phyloP scores from a whole-genome alignment of 2,113 vertebrate genomes.

The Coturnix japonica region DNA sequence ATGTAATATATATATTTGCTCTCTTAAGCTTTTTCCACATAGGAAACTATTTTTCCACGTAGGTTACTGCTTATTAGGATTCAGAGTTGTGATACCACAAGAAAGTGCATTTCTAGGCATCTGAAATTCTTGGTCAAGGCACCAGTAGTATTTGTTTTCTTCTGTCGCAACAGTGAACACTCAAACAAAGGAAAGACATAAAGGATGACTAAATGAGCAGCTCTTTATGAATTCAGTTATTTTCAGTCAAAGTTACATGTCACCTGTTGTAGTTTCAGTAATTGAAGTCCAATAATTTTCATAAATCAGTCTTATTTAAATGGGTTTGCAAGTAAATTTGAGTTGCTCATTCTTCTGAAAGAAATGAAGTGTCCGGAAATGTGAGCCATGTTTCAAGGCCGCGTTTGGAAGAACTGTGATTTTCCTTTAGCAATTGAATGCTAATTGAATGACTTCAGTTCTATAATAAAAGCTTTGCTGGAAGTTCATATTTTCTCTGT shows the following conservation, averaged over 20 bases:
- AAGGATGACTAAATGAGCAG: background rate
- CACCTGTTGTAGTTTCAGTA: background rate
- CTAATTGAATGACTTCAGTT: background rate
- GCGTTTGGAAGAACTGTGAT: background rate
- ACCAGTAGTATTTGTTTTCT: background rate
- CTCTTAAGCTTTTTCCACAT: background rate
- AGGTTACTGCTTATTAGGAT: background rate
- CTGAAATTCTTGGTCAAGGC: background rate
- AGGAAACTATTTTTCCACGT: background rate
- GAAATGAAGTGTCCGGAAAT: background rate
- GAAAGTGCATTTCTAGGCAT: background rate
- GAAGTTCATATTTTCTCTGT: background rate
- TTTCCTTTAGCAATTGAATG: background rate
- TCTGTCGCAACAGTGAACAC: rapidly evolving
- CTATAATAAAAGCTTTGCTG: background rate
- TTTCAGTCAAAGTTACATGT: background rate
- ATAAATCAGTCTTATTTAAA: background rate
- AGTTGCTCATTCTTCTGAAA: background rate
- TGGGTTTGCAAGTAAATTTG: background rate
- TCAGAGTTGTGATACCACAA: background rate
- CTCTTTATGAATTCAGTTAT: background rate
- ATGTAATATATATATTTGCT: background rate
- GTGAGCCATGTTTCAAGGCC: background rate
- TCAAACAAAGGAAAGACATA: background rate
- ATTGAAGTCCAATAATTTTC: background rate